Evolutionary conservation across 2,113 vertebrate genomes (phyloP).

Genomic region (Hypomesus transpacificus): DNA sequence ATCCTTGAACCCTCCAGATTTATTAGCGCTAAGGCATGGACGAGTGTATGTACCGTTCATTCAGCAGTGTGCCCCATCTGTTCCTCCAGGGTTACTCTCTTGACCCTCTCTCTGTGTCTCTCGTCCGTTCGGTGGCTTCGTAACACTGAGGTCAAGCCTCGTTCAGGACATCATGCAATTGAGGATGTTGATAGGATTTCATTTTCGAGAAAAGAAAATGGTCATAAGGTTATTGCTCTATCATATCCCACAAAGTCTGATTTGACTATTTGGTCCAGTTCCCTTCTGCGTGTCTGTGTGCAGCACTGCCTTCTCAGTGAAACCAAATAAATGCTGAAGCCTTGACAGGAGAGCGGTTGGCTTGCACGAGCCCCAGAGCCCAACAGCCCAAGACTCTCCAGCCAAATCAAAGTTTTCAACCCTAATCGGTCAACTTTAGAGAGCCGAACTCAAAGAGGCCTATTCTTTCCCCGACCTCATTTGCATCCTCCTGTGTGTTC

Average conservation of each 20-base stretch:
- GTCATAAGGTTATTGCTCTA: background rate
- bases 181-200: background rate
- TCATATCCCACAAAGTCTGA: background rate
- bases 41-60: no score
- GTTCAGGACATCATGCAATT: background rate
- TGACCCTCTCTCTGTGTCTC: background rate
- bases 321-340: no score
- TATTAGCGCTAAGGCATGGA: no score
- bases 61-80: no score
- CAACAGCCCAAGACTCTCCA: background rate
- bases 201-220: background rate
- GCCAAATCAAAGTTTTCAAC: background rate
- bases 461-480: slow-evolving; percentile 49
- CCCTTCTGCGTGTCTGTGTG: background rate
- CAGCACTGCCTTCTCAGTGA: no score
- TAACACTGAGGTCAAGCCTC: background rate
- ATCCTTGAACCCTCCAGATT: no score
- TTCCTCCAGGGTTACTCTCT: no score
- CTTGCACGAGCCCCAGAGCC: no score
- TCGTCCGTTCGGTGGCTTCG: background rate
- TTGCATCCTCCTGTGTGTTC: slow-evolving; percentile 57
- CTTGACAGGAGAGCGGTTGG: no score
- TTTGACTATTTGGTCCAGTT: no score
- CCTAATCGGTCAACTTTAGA: slow-evolving; percentile 44
- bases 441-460: slow-evolving; percentile 39